These are phyloP conservation scores for Liparis tanakae DNA, from an alignment of 2,797 vertebrate species.

Conservation along the genomic window DNA sequence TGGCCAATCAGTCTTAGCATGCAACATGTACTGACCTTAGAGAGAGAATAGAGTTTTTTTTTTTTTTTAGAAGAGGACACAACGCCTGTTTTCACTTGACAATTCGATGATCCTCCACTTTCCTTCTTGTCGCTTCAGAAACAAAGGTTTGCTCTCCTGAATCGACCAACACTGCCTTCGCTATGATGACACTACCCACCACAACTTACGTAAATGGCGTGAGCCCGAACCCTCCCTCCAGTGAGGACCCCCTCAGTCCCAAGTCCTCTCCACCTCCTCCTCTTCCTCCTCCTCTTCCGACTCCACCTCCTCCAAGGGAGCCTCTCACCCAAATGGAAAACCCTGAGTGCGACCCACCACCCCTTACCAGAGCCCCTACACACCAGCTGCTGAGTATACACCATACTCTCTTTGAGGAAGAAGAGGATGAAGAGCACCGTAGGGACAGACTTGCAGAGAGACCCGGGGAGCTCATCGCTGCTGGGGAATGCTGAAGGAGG, in stretches of 20 bases:
- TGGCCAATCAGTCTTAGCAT: background rate
- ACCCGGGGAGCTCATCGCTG: constrained; percentile 83
- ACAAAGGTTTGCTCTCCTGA: constrained; percentile 80
- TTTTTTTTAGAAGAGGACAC: background rate
- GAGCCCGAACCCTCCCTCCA: constrained; percentile 78
- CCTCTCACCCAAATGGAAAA: constrained; percentile 64
- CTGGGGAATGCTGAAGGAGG: constrained; percentile 83
- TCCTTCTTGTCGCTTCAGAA: constrained; percentile 64
- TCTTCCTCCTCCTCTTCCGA: constrained; percentile 5
- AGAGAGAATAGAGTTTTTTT: background rate
- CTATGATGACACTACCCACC: constrained; percentile 77
- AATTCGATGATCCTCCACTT: constrained; percentile 7
- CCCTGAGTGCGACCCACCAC: constrained; percentile 64
- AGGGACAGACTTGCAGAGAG: constrained; percentile 79
- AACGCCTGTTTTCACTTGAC: background rate
- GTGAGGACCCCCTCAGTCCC: constrained; percentile 78
- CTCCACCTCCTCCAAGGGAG: constrained; percentile 58
- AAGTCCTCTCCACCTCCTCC: constrained; percentile 71
- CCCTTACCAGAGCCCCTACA: constrained; percentile 75
- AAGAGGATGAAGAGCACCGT: constrained; percentile 77
- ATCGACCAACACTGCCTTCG: constrained; percentile 77
- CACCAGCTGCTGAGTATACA: constrained; percentile 84
- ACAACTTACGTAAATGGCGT: constrained; percentile 81
- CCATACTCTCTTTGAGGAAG: constrained; percentile 83
- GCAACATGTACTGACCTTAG: constrained; percentile 1